Base-by-base conservation (phyloP, 1,140 invertebrate species). In the Fopius arisanus region DNA sequence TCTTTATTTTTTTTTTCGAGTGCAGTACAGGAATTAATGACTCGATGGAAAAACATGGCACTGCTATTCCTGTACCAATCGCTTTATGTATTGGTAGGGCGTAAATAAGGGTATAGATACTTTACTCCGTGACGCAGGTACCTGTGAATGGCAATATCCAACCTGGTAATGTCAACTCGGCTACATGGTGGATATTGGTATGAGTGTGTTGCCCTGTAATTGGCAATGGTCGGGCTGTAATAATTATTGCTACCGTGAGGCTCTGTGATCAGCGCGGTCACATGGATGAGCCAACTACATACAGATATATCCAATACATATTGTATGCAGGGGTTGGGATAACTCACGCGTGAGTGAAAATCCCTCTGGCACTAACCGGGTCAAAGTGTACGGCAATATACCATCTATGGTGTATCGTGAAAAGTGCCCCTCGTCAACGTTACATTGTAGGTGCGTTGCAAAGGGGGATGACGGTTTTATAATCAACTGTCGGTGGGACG, bases 241-340 rank as follows among this genome's bases (percentile, higher is more conserved):
- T 87, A 88, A 88, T 88, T 88, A 84, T 84, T 83, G 77, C 73
- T 79, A 78, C 77, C 68, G 7, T 19, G 14, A 80, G 79, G 40
- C 67, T 79, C 84, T 88, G 84, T 88, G 85, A 88, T 88, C 86
- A 87, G 82, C 79, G 84, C 80, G 81, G 81, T 31, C 62, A 87
- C 82, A 85, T 86, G 81, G 79, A 81, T 76, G 14, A 80, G 78
- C 76, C 75, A 73, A 77, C 71, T 54, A 33, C 63, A 65, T 43
- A 33, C 37, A 26, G 21, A 37, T 26, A 68, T 37, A 31, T 65
- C 67, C 14, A 33, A 43, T 6, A 37, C n/a, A 65, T 43, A 59
- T 59, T 31, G 16, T 21, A 21, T n/a, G n/a, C 19, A 33, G 54
- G 73, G 43, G 28, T 65, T 59, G 54, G 29, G 28, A 72, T 69